phyloP scores from a whole-genome alignment of 1,140 invertebrate genomes.

The Sarcophaga peregrina region DNA sequence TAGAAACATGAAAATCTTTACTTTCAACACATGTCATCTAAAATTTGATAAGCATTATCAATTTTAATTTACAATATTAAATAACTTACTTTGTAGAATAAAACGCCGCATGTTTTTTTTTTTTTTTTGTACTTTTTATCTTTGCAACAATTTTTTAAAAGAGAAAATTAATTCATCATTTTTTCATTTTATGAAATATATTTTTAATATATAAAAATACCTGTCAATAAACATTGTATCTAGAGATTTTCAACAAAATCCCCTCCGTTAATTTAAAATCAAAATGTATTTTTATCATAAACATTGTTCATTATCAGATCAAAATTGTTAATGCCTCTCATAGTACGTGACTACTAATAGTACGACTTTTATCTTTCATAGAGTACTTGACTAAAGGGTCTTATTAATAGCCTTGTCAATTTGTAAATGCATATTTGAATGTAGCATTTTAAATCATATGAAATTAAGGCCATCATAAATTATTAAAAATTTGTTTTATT shows the following conservation, averaged over 20 bases:
- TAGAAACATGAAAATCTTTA: no score
- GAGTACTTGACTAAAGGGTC: not conserved
- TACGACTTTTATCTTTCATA: not conserved
- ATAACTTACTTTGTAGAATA: no score
- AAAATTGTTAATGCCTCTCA: no score
- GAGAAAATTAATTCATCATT: not conserved
- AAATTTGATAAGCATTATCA: no score
- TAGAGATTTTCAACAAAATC: not conserved
- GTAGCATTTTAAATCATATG: not conserved
- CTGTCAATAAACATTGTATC: not conserved
- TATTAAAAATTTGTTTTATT: no score
- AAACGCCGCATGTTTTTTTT: no score
- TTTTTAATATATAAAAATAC: not conserved
- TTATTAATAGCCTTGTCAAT: not conserved
- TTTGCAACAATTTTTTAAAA: not conserved
- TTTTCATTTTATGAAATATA: not conserved
- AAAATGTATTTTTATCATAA: not conserved
- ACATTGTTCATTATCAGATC: not conserved
- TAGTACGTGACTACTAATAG: not conserved
- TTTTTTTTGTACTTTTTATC: not conserved
- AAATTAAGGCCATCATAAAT: no score
- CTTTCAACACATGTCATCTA: no score
- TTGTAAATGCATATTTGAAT: not conserved
- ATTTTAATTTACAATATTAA: no score
- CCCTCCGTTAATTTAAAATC: not conserved